Evolutionary conservation across 2,888 invertebrate genomes (phyloP).

Genomic region (Orchestes rusci): DNA sequence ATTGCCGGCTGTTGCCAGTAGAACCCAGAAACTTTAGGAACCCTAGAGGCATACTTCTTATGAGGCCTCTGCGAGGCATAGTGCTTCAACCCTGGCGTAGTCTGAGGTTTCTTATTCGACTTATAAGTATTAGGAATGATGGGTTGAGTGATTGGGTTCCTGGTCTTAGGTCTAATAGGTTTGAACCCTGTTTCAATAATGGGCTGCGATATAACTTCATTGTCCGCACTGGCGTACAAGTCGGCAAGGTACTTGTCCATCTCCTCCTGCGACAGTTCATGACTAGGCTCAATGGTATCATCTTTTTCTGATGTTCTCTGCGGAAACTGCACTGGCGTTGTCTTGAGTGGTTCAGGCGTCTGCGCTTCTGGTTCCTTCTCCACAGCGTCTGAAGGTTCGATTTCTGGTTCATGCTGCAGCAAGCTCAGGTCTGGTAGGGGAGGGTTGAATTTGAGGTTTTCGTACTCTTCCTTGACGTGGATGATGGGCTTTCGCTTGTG

Average conservation of each 20-base stretch:
- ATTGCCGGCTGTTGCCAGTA: slow-evolving; percentile 8
- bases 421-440: slow-evolving; percentile 33
- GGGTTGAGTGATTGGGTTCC: slow-evolving; percentile 24
- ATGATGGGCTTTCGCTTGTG: slow-evolving; percentile 19
- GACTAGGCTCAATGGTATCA: slow-evolving; percentile 24
- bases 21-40: slow-evolving; percentile 6
- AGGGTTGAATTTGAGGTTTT: slow-evolving; percentile 11
- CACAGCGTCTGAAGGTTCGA: too few species aligned
- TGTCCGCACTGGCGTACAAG: slow-evolving; percentile 26
- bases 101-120: slow-evolving; percentile 41
- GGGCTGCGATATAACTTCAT: slow-evolving; percentile 25
- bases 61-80: slow-evolving; percentile 32
- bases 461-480: slow-evolving; percentile 19
- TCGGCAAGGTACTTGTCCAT: slow-evolving; percentile 29
- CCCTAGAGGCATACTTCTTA: slow-evolving; percentile 11
- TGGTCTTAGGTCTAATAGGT: slow-evolving; percentile 30
- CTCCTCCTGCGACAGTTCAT: slow-evolving; percentile 33
- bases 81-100: slow-evolving; percentile 47
- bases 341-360: background rate
- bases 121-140: slow-evolving; percentile 35
- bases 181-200: slow-evolving; percentile 34
- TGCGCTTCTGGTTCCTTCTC: slow-evolving; percentile 21
- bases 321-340: too few species aligned
- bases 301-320: slow-evolving; percentile 10
- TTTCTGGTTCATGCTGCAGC: slow-evolving; percentile 27